Conservation (phyloP, 2,888 invertebrate species). For the Rosalia funebris region DNA sequence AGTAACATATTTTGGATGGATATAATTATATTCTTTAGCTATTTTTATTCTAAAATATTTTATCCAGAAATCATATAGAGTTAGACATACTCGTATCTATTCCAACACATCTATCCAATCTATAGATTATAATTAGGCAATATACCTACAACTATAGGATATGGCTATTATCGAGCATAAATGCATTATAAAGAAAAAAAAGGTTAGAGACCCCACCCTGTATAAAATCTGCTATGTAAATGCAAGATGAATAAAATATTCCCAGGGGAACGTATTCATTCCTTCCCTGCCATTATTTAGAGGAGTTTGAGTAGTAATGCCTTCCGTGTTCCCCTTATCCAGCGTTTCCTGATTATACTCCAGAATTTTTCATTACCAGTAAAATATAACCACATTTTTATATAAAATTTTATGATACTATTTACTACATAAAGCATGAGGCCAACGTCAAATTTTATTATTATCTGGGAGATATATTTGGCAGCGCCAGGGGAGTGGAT, state of each 20-base stretch:
- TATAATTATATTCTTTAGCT: too few species aligned
- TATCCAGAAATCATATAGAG: too few species aligned
- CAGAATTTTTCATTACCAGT: conserved; percentile 22
- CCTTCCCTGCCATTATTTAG: not conserved
- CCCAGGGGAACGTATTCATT: not conserved
- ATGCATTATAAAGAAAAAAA: too few species aligned
- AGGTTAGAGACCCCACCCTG: not conserved
- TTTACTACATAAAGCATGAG: conserved; percentile 10
- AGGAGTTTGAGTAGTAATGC: conserved; percentile 2
- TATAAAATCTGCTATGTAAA: not conserved
- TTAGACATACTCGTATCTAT: too few species aligned
- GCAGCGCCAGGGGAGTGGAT: not conserved
- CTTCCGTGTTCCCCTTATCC: conserved; percentile 9
- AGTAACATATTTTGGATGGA: too few species aligned
- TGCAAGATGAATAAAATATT: not conserved
- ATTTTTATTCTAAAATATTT: too few species aligned
- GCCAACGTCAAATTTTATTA: conserved; percentile 6
- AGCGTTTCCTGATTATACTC: conserved; percentile 15
- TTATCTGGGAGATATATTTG: not conserved
- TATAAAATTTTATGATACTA: conserved; percentile 14
- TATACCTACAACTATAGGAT: too few species aligned
- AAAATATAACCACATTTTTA: conserved; percentile 19
- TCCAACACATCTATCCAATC: too few species aligned
- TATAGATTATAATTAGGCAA: too few species aligned
- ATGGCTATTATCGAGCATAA: too few species aligned